Percentiles rank a stretch among this genome's conserved stretches.
phyloP scores from a whole-genome alignment of 2,888 invertebrate species.

The Drosophila rubida region DNA sequence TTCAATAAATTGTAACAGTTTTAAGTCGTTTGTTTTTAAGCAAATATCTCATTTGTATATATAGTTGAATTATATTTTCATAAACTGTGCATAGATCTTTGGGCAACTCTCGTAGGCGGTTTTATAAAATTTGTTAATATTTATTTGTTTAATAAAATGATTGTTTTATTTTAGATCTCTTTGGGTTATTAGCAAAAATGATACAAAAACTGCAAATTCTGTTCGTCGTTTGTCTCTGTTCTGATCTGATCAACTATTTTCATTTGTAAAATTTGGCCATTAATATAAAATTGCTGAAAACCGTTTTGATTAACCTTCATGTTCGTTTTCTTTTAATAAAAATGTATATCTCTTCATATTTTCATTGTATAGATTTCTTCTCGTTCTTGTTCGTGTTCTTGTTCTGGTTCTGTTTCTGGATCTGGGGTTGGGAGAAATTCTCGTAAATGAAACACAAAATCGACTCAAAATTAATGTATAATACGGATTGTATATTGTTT shows the following conservation, averaged over 20 bases:
- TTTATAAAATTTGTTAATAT: conserved; percentile 68
- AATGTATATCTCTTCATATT: conserved; percentile 8
- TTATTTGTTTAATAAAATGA: conserved; percentile 51
- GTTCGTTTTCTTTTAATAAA: conserved; percentile 21
- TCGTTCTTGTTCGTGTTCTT: conserved; percentile 11
- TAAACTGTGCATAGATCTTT: conserved; percentile 46
- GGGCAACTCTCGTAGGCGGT: conserved; percentile 46
- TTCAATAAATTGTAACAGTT: conserved; percentile 59
- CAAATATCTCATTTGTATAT: conserved; percentile 34
- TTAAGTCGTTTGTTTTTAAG: conserved; percentile 52
- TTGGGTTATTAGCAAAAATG: conserved; percentile 76
- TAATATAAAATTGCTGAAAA: conserved; percentile 76
- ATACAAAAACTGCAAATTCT: conserved; percentile 61
- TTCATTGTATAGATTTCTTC: conserved; percentile 26
- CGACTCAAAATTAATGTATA: conserved; percentile 59
- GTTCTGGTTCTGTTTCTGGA: conserved; percentile 47
- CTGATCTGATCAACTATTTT: conserved; percentile 37
- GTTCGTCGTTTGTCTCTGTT: conserved; percentile 15
- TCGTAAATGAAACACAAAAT: conserved; percentile 60
- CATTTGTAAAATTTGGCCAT: conserved; percentile 77
- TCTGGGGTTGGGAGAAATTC: conserved; percentile 23
- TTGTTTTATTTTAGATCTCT: conserved; percentile 55
- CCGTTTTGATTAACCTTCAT: conserved; percentile 73
- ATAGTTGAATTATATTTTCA: conserved; percentile 33
- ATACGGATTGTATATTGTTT: conserved; percentile 50